Conservation (phyloP, 1,140 invertebrate species). For the Adelges cooleyi region DNA sequence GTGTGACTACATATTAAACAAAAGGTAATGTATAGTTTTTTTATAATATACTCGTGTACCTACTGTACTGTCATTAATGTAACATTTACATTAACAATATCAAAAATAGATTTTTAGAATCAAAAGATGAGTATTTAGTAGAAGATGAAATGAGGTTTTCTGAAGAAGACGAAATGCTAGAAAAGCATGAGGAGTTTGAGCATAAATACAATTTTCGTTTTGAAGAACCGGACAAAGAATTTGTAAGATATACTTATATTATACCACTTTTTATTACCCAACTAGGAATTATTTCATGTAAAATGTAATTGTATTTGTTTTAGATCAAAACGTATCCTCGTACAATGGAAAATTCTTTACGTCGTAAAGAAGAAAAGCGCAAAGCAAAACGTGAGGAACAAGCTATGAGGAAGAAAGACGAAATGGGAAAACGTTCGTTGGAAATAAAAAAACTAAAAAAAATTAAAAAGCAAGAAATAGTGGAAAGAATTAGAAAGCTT, state of each 20-base stretch:
- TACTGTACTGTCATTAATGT: not conserved
- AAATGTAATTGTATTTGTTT: conserved; percentile 35
- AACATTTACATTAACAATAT: not conserved
- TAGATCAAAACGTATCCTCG: conserved; percentile 81
- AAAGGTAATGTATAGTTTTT: conserved; percentile 44
- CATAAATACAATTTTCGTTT: conserved; percentile 92
- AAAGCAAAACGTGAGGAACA: conserved; percentile 63
- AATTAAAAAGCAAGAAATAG: conserved; percentile 79
- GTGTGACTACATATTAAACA: conserved; percentile 84
- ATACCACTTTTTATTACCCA: conserved; percentile 27
- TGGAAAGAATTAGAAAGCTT: conserved; percentile 74
- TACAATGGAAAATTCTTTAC: conserved; percentile 69
- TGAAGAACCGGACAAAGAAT: conserved; percentile 90
- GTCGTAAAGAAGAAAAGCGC: conserved; percentile 65
- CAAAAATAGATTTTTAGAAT: conserved; percentile 43
- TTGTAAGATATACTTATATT: conserved; percentile 43
- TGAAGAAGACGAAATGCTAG: conserved; percentile 60
- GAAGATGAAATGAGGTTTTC: conserved; percentile 48
- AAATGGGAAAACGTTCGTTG: conserved; percentile 70
- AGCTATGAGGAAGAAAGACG: conserved; percentile 65
- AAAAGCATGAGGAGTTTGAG: conserved; percentile 81
- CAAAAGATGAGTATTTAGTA: conserved; percentile 56
- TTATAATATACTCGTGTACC: not conserved
- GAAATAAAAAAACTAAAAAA: conserved; percentile 78
- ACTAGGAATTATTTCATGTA: no score